phyloP scores from a whole-genome alignment of 2,888 invertebrate species.

The Cosmorhoe ocellata region DNA sequence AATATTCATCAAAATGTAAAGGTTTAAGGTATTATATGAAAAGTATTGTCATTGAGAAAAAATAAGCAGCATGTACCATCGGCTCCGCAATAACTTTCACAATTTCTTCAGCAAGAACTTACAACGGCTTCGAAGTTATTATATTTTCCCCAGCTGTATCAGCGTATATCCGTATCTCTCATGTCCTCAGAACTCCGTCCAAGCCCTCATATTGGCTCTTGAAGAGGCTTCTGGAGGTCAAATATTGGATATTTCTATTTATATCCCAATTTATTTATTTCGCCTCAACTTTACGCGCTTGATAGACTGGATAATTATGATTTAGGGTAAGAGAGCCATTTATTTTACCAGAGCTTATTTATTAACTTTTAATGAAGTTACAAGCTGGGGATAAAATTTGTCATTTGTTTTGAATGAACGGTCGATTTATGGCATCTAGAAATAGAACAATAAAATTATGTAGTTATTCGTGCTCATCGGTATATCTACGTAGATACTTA shows the following conservation, averaged over 20 bases:
- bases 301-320: conserved; percentile 39
- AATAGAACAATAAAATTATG: too few species aligned
- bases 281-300: conserved; percentile 31
- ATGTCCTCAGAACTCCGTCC: background rate
- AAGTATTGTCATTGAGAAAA: too few species aligned
- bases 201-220: conserved; percentile 19
- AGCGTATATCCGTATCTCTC: too few species aligned
- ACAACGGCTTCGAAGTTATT: background rate
- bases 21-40: too few species aligned
- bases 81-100: too few species aligned
- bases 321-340: conserved; percentile 20
- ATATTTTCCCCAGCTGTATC: background rate
- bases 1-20: too few species aligned
- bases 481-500: too few species aligned
- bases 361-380: conserved; percentile 9
- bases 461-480: too few species aligned
- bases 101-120: too few species aligned
- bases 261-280: conserved; percentile 40
- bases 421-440: too few species aligned
- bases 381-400: background rate
- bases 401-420: background rate
- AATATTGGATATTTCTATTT: conserved; percentile 50
- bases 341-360: conserved; percentile 9
- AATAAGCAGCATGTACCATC: too few species aligned
- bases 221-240: conserved; percentile 33